These are phyloP conservation scores for Drosophila lacicola DNA, from an alignment of 2,888 invertebrate species.

Conservation along the genomic window DNA sequence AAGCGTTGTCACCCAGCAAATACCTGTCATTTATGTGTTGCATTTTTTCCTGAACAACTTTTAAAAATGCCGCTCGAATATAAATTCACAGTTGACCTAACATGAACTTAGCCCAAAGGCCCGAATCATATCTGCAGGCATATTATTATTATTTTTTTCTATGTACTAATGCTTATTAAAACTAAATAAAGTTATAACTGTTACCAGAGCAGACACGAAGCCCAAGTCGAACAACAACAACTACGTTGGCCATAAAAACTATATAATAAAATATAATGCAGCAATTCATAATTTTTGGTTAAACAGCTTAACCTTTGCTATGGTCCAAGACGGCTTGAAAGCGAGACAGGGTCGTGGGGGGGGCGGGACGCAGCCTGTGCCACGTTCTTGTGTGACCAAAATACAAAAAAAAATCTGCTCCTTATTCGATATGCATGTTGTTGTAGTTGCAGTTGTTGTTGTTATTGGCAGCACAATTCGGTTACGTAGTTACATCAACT, in stretches of 20 bases:
- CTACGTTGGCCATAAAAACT: constrained; percentile 44
- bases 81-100: constrained; percentile 62
- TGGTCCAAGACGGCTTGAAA: constrained; percentile 25
- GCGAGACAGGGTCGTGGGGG: not conserved
- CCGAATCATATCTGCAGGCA: constrained; percentile 28
- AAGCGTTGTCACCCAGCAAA: constrained; percentile 28
- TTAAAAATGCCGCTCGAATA: constrained; percentile 34
- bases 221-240: constrained; percentile 20
- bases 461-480: constrained; percentile 68
- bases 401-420: constrained; percentile 52
- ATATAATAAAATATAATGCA: constrained; percentile 76
- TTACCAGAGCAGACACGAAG: constrained; percentile 55
- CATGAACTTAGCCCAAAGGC: constrained; percentile 47
- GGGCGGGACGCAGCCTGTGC: constrained; percentile 20
- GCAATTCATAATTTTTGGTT: constrained; percentile 83
- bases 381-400: constrained; percentile 67
- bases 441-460: constrained; percentile 42
- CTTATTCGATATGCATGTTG: constrained; percentile 69
- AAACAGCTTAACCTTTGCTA: constrained; percentile 79
- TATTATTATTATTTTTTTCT: constrained; percentile 5
- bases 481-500: constrained; percentile 75
- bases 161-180: constrained; percentile 65
- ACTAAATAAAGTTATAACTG: constrained; percentile 83
- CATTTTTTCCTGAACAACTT: constrained; percentile 18
- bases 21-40: constrained; percentile 19